Conservation (phyloP, 2,888 invertebrate species). For the Aphelenchoides bicaudatus region DNA sequence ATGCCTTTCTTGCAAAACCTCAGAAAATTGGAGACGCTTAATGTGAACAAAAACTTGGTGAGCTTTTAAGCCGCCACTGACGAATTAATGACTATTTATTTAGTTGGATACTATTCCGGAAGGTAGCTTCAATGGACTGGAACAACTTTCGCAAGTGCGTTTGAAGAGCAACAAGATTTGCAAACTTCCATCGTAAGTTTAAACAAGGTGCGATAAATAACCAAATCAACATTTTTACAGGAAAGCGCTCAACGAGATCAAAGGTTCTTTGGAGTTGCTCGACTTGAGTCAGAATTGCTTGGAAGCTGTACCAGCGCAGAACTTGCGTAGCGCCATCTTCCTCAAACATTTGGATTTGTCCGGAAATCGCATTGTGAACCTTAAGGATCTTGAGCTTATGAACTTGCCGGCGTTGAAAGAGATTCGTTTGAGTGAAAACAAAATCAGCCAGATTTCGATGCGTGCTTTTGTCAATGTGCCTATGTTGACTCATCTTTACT, state of each 20-base stretch:
- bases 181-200: constrained; percentile 39
- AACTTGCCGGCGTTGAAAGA: constrained; percentile 73
- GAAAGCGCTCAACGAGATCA: constrained; percentile 48
- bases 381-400: constrained; percentile 73
- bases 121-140: constrained; percentile 28
- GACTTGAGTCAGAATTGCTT: constrained; percentile 80
- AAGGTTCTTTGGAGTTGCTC: constrained; percentile 69
- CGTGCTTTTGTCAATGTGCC: constrained; percentile 82
- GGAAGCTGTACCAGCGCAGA: constrained; percentile 74
- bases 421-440: constrained; percentile 66
- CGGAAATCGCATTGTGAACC: constrained; percentile 73
- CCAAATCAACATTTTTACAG: constrained; percentile 30
- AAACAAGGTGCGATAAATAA: background rate
- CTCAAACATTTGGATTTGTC: constrained; percentile 74
- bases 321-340: constrained; percentile 75
- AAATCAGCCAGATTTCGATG: constrained; percentile 72
- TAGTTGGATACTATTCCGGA: constrained; percentile 5
- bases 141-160: constrained; percentile 38
- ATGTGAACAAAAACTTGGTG: constrained; percentile 71
- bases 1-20: constrained; percentile 65
- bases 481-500: constrained; percentile 68
- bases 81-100: constrained; percentile 1
- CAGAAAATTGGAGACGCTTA: constrained; percentile 73
- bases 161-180: constrained; percentile 48
- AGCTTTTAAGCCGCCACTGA: constrained; percentile 16